Evolutionary conservation across 2,888 invertebrate species (phyloP), one percentile per base, ranked within the genome.

Genomic region (Xestia sexstrigata): DNA sequence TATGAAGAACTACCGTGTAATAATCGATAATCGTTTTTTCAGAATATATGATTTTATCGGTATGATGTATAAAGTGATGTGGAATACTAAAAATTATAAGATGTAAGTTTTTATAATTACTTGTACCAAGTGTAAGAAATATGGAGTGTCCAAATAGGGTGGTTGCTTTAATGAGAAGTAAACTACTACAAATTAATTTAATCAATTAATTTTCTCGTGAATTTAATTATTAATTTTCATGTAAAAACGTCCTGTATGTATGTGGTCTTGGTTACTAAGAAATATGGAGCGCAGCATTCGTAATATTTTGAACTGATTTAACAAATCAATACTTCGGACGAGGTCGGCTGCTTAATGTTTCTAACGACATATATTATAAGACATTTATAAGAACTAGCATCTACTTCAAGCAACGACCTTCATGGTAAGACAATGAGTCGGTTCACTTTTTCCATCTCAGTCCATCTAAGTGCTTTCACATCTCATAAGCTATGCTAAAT

Each of bases 1-100:
- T 88, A 88, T 88, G 76, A 88, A 89, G 81, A 89, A 84, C 69
- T 76, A 77, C 81, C 89, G 85, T 87, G 85, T 88, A 84, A 88
- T 86, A 88, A 89, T 83, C 88, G 83, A 89, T 87, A 88, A 86
- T 85, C 69, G 63, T 87, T 89, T 86, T 87, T 85, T 74, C 74
- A 65, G 70, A 73, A 81, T 77, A 78, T 75, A 72, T 77, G 81
- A 84, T 80, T 82, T 84, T 86, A 85, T 88, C 86, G 45, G 1
- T 78, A 81, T 79, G 79, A 87, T 87, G 88, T 75, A 70, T 78
- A 86, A 69, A 74, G 52, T 75, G 79, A 81, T 78, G 81, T 65
- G 66, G 74, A 83, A 74, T 85, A 78, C 72, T 83, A 23, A 85
- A 85, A 72, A 62, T 71, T 71, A 63, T 72, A 67, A 74, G 30